Percentiles rank a stretch among this genome's conserved stretches.
These are phyloP conservation scores for Oscheius sp. DNA, from an alignment of 2,888 invertebrate species.

Conservation along the genomic window DNA sequence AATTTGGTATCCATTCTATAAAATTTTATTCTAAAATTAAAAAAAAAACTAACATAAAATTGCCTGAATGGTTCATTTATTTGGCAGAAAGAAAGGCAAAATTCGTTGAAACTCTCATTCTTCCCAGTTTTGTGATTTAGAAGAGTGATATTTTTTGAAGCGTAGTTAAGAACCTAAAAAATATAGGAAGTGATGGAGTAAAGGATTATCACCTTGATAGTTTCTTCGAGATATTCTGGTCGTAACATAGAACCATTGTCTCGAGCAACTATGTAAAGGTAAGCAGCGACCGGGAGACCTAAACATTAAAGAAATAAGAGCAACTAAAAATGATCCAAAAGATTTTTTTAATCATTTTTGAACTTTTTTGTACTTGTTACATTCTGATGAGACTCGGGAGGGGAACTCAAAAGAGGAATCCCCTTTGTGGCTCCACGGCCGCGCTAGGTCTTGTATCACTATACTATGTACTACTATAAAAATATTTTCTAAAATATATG, in stretches of 20 bases:
- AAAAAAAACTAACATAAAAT: conserved; percentile 53
- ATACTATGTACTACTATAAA: too few species aligned
- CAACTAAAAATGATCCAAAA: not conserved
- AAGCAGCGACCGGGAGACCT: conserved; percentile 54
- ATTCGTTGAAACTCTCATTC: conserved; percentile 59
- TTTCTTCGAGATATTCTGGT: conserved; percentile 61
- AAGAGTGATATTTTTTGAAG: conserved; percentile 20
- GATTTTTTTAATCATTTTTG: not conserved
- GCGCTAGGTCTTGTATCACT: too few species aligned
- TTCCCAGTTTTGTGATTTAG: conserved; percentile 33
- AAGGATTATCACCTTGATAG: conserved; percentile 53
- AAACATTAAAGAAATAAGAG: not conserved
- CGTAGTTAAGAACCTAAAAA: conserved; percentile 23
- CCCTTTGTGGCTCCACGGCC: too few species aligned
- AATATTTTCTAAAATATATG: too few species aligned
- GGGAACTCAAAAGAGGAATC: too few species aligned
- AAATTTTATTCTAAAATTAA: too few species aligned
- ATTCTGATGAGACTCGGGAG: too few species aligned
- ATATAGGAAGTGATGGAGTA: not conserved
- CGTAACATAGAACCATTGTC: conserved; percentile 67
- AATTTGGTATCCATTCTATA: conserved; percentile 61
- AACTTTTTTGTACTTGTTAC: not conserved
- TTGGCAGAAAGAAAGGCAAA: conserved; percentile 66
- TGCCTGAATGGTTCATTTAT: conserved; percentile 66
- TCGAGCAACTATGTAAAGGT: conserved; percentile 63